phyloP scores from a whole-genome alignment of 2,888 invertebrate species.

The Megaustenia siamemsis region DNA sequence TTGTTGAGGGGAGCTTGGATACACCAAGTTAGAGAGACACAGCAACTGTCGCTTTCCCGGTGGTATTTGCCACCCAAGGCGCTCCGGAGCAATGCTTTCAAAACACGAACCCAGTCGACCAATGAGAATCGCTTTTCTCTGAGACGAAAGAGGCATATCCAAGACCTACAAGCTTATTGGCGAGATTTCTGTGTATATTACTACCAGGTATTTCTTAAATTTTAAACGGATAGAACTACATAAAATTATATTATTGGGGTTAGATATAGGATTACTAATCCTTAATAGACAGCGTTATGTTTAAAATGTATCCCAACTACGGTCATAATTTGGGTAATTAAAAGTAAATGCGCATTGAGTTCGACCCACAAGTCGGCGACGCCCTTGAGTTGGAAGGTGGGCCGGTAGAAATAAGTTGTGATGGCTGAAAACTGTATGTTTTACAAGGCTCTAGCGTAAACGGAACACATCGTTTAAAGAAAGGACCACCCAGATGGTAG shows the following conservation, averaged over 20 bases:
- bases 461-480: conserved; percentile 30
- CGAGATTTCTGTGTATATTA: too few relatives aligned
- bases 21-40: neutral
- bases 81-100: conserved; percentile 26
- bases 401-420: conserved; percentile 13
- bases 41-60: conserved; percentile 11
- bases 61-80: conserved; percentile 48
- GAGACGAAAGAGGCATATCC: neutral
- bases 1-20: neutral
- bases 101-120: conserved; percentile 33
- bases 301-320: too few relatives aligned
- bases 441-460: conserved; percentile 25
- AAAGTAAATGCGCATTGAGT: neutral
- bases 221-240: too few relatives aligned
- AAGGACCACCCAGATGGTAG: conserved; percentile 40
- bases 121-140: conserved; percentile 30
- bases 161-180: too few relatives aligned
- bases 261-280: too few relatives aligned
- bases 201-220: too few relatives aligned
- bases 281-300: too few relatives aligned
- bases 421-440: conserved; percentile 16
- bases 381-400: conserved; percentile 25
- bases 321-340: too few relatives aligned
- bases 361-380: neutral
- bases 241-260: too few relatives aligned